A percentile compares a stretch with the other conserved stretches of the same genome.
Evolutionary conservation across 2,888 invertebrate genomes (phyloP).

Genomic region (Anorthoa munda): DNA sequence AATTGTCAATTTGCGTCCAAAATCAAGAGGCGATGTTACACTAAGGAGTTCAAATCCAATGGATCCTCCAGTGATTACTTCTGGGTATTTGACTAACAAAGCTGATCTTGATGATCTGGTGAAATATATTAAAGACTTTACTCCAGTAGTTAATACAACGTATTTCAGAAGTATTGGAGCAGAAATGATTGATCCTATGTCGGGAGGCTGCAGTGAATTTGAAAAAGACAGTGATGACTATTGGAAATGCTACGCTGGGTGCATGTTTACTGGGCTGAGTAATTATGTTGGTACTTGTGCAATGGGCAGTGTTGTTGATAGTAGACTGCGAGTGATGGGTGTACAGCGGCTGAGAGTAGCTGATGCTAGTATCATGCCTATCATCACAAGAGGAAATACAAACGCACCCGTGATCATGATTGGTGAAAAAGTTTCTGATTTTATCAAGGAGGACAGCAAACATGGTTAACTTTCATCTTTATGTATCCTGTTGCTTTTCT

Average conservation of each 20-base stretch:
- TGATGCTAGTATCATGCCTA: constrained; percentile 94
- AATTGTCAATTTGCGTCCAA: constrained; percentile 47
- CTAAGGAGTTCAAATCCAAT: constrained; percentile 44
- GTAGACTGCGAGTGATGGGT: constrained; percentile 58
- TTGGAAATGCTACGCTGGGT: constrained; percentile 61
- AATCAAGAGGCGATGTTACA: constrained; percentile 55
- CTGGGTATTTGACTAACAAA: constrained; percentile 47
- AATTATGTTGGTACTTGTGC: constrained; percentile 66
- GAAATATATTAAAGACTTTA: constrained; percentile 43
- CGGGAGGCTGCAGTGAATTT: constrained; percentile 33
- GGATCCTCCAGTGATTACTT: constrained; percentile 52
- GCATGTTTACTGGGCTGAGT: constrained; percentile 48
- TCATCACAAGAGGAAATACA: constrained; percentile 93
- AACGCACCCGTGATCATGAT: constrained; percentile 95
- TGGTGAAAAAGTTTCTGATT: constrained; percentile 86
- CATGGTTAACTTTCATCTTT: not conserved
- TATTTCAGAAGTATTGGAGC: constrained; percentile 51
- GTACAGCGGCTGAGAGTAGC: constrained; percentile 90
- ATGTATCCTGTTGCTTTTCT: not conserved
- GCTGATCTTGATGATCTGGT: constrained; percentile 47
- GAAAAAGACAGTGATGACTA: constrained; percentile 51
- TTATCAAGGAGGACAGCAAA: constrained; percentile 50
- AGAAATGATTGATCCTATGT: constrained; percentile 38
- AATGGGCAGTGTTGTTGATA: constrained; percentile 67
- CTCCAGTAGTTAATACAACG: constrained; percentile 48